These are phyloP conservation scores for Rhabdophis nuchalis DNA, from an alignment of 2,797 vertebrate species.

Conservation along the genomic window DNA sequence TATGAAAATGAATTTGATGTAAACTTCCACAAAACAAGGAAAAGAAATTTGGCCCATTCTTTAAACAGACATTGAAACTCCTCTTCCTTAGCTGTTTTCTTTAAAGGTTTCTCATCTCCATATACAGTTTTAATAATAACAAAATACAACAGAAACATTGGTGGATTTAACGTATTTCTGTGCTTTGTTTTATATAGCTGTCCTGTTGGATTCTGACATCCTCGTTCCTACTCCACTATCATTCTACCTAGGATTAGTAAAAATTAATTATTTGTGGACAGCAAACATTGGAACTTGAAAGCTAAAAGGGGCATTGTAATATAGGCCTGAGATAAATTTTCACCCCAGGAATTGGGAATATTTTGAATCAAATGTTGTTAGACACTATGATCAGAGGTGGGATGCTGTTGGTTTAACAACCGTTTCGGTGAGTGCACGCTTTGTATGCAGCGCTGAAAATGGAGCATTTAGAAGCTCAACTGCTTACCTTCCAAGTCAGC, in stretches of 20 bases:
- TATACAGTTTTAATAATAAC: background rate
- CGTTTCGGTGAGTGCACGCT: no score
- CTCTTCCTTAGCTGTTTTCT: background rate
- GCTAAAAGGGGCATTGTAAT: background rate
- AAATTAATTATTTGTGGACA: background rate
- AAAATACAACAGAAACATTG: background rate
- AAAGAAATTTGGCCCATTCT: background rate
- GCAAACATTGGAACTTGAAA: background rate
- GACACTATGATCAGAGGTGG: background rate
- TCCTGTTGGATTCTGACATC: background rate
- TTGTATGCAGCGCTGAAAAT: no score
- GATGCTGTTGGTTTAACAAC: no score
- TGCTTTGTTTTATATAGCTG: background rate
- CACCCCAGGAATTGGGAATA: background rate
- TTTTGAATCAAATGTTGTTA: background rate
- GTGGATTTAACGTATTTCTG: background rate
- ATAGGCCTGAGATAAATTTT: background rate
- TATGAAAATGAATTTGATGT: background rate
- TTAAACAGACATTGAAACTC: background rate
- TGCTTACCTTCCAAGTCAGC: no score
- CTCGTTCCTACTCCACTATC: background rate
- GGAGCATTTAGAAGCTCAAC: no score
- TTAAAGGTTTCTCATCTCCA: background rate
- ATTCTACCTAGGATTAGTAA: background rate
- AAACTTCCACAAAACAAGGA: background rate